Conservation (phyloP, 2,888 invertebrate genomes). For the Octonoba sinensis region DNA sequence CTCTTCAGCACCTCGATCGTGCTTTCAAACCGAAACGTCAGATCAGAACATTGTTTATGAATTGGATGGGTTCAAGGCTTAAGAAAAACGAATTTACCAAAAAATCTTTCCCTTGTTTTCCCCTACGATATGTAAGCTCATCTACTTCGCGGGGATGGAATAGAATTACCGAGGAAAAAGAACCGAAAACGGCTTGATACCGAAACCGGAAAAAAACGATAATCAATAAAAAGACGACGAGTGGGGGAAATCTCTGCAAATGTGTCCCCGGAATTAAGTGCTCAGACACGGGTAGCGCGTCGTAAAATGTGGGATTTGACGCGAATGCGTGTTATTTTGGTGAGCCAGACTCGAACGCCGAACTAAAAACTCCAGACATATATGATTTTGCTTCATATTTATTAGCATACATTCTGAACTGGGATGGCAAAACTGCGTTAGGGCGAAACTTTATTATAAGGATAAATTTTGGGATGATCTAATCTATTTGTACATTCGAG, state of each 20-base stretch:
- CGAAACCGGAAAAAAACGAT: too few relatives aligned
- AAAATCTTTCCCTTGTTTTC: conserved; percentile 20
- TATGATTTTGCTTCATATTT: too few relatives aligned
- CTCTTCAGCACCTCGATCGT: conserved; percentile 21
- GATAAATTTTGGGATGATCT: too few relatives aligned
- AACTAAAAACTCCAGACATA: too few relatives aligned
- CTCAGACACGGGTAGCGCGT: conserved; percentile 5
- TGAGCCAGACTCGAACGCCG: too few relatives aligned
- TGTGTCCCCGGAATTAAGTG: conserved; percentile 20
- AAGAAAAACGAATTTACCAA: conserved; percentile 16
- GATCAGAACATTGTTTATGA: conserved; percentile 59
- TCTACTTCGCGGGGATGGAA: background rate
- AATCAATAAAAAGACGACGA: too few relatives aligned
- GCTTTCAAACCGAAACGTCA: conserved; percentile 51
- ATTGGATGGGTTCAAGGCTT: conserved; percentile 27
- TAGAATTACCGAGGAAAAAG: conserved; percentile 22
- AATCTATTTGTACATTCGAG: too few relatives aligned
- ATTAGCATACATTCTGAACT: too few relatives aligned
- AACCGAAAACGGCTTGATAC: conserved; percentile 11
- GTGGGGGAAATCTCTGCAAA: too few relatives aligned
- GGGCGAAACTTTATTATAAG: too few relatives aligned
- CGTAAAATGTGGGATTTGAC: conserved; percentile 44
- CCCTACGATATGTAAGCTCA: background rate
- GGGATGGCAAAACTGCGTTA: too few relatives aligned
- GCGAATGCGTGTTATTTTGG: conserved; percentile 24